Conservation (phyloP, 2,888 invertebrate genomes). For the Hirtodrosophila histrioides region DNA sequence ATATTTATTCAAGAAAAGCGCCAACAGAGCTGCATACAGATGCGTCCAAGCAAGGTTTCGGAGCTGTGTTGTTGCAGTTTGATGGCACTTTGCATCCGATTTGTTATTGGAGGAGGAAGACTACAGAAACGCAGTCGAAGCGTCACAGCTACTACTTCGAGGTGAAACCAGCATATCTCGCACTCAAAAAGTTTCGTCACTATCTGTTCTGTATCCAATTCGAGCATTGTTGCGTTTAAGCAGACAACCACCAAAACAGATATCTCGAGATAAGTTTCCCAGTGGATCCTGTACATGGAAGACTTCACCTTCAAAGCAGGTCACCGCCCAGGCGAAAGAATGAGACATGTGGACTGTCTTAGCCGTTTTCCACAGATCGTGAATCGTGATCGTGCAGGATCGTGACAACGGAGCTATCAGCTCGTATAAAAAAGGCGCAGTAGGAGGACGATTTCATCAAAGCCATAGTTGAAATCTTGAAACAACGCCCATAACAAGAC, state of each 20-base stretch:
- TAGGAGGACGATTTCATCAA: no score
- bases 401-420: no score
- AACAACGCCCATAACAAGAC: no score
- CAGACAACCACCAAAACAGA: not conserved
- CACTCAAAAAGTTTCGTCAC: not conserved
- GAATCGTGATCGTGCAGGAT: no score
- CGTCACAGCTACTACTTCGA: not conserved
- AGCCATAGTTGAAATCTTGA: no score
- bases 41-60: no score
- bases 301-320: constrained; percentile 9
- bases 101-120: not conserved
- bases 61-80: no score
- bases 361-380: not conserved
- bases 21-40: no score
- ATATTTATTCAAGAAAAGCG: no score
- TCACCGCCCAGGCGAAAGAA: constrained; percentile 2
- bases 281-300: constrained; percentile 8
- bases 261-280: constrained; percentile 1
- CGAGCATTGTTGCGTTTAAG: constrained; percentile 5
- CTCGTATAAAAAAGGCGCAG: no score
- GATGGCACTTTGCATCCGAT: not conserved
- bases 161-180: not conserved
- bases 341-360: constrained; percentile 1
- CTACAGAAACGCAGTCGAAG: not conserved
- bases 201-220: not conserved